These are phyloP conservation scores for Coelinius sp. DNA, from an alignment of 2,888 invertebrate genomes.

Conservation along the genomic window DNA sequence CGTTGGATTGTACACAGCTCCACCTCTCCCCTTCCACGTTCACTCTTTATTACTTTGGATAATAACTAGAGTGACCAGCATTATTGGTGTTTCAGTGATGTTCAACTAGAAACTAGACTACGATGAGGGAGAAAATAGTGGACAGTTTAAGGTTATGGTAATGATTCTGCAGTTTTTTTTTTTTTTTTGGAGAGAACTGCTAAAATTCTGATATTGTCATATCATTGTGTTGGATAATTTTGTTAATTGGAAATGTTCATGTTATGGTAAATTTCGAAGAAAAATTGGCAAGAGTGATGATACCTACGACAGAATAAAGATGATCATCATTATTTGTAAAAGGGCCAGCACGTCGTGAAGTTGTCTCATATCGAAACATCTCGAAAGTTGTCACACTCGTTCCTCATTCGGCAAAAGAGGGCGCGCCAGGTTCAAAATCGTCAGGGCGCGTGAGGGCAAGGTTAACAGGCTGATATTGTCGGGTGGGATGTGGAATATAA, in stretches of 20 bases:
- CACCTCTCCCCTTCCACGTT: background rate
- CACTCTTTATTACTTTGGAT: conserved; percentile 24
- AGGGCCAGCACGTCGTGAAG: background rate
- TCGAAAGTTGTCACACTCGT: too few relatives aligned
- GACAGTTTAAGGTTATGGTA: conserved; percentile 6
- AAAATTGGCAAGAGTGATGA: too few relatives aligned
- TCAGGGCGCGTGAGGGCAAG: too few relatives aligned
- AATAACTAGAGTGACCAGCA: conserved; percentile 17
- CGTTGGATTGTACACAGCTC: conserved; percentile 12
- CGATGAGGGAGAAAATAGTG: conserved; percentile 19
- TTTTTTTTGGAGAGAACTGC: background rate
- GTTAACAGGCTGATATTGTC: conserved; percentile 71
- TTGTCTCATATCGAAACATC: too few relatives aligned
- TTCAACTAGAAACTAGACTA: conserved; percentile 38
- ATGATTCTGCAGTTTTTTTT: background rate
- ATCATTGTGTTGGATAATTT: too few relatives aligned
- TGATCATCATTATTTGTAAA: background rate
- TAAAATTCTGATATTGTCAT: background rate
- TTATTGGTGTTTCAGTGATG: conserved; percentile 30
- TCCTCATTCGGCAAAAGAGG: too few relatives aligned
- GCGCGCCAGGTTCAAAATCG: too few relatives aligned
- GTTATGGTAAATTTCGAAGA: too few relatives aligned
- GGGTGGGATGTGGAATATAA: conserved; percentile 67
- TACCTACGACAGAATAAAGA: too few relatives aligned
- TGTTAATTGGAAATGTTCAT: too few relatives aligned